A percentile compares a stretch with the other conserved stretches of the same genome.
These are phyloP conservation scores for Tiliqua scincoides DNA, from an alignment of 2,113 vertebrate genomes.

Conservation along the genomic window DNA sequence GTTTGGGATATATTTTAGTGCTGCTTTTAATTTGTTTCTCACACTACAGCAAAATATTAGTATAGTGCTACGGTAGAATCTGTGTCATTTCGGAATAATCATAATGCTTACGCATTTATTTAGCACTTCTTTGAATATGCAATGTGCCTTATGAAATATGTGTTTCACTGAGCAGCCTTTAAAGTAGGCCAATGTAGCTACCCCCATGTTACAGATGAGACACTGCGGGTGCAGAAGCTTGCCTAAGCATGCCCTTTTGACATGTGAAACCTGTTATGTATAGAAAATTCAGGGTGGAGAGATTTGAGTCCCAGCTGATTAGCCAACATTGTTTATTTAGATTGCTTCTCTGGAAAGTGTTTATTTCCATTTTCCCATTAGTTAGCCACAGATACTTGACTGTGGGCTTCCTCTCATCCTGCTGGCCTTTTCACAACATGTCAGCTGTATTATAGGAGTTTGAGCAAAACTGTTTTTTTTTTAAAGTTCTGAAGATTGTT, in stretches of 20 bases:
- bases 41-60: too few species aligned
- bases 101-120: not conserved
- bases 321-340: not conserved
- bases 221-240: not conserved
- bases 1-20: not conserved
- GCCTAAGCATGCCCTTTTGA: not conserved
- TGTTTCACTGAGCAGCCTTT: too few species aligned
- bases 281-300: not conserved
- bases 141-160: too few species aligned
- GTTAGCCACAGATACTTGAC: not conserved
- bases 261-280: not conserved
- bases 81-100: not conserved
- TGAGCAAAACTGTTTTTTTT: not conserved
- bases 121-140: not conserved
- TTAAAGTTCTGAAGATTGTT: not conserved
- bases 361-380: not conserved
- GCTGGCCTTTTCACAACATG: too few species aligned
- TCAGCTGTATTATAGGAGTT: not conserved
- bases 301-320: not conserved
- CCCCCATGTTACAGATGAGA: not conserved
- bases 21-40: too few species aligned
- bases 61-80: not conserved
- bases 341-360: not conserved
- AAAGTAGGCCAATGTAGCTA: not conserved
- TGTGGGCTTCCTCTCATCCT: not conserved